A percentile compares a stretch with the other conserved stretches of the same genome.
Conservation (phyloP, 2,797 vertebrate species). For the Scleropages formosus region DNA sequence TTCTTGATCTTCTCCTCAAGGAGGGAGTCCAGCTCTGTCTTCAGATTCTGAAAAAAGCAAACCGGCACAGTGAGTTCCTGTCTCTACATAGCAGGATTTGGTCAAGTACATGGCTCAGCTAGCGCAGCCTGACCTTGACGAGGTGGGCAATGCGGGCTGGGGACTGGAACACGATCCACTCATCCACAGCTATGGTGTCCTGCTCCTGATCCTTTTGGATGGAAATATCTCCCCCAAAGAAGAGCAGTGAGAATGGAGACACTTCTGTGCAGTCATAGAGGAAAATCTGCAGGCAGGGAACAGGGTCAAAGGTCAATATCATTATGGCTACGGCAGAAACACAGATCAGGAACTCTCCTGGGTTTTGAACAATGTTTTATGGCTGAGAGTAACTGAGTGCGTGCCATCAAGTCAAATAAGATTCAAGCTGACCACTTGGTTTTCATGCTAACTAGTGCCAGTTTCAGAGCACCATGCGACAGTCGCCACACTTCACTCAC, state of each 20-base stretch:
- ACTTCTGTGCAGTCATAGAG: slow-evolving; percentile 97
- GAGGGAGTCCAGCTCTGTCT: slow-evolving; percentile 82
- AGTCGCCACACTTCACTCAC: slow-evolving; percentile 63
- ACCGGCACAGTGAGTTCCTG: background rate
- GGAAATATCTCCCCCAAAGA: slow-evolving; percentile 94
- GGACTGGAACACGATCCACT: slow-evolving; percentile 97
- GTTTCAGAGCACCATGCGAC: background rate
- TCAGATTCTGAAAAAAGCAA: slow-evolving; percentile 73
- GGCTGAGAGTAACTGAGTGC: no score
- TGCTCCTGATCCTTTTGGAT: slow-evolving; percentile 92
- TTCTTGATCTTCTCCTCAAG: slow-evolving; percentile 89
- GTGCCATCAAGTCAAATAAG: no score
- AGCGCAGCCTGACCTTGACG: slow-evolving; percentile 77
- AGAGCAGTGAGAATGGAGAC: slow-evolving; percentile 91
- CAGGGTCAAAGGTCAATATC: background rate
- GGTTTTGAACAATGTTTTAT: no score
- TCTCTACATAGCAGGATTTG: no score
- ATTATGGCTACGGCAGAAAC: background rate
- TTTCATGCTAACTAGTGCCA: background rate
- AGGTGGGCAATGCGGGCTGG: slow-evolving; percentile 90
- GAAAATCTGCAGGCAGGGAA: slow-evolving; percentile 80
- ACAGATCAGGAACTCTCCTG: no score
- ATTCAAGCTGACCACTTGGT: no score
- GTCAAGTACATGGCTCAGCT: background rate
- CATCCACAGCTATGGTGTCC: slow-evolving; percentile 92